phyloP scores from a whole-genome alignment of 2,888 invertebrate species.

The Andrena trimmerana region DNA sequence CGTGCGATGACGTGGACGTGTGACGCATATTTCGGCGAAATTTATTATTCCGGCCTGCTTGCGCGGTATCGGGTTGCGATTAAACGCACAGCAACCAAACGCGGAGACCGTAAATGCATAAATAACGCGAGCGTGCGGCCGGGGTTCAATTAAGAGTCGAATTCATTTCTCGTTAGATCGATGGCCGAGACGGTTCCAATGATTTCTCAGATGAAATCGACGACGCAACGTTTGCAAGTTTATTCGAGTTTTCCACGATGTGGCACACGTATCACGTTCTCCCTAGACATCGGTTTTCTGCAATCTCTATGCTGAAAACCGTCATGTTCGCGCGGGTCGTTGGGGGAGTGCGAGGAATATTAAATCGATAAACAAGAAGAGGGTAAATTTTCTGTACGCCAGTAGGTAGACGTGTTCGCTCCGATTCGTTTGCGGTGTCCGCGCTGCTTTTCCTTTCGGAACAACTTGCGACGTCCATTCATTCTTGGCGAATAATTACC shows the following conservation, averaged over 20 bases:
- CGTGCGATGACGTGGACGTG: slow-evolving; percentile 23
- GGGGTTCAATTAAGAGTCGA: slow-evolving; percentile 1
- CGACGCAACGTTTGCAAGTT: neutral
- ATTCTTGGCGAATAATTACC: neutral
- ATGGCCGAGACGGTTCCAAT: neutral
- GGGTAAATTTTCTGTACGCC: slow-evolving; percentile 6
- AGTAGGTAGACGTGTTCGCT: neutral
- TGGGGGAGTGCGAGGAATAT: slow-evolving; percentile 4
- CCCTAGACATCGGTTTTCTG: slow-evolving; percentile 25
- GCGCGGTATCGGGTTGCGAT: slow-evolving; percentile 27
- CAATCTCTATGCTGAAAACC: slow-evolving; percentile 12
- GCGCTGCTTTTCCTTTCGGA: neutral
- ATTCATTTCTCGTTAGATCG: neutral
- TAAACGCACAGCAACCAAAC: slow-evolving; percentile 33
- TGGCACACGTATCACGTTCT: slow-evolving; percentile 26
- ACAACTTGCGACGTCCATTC: neutral
- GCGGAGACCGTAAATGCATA: slow-evolving; percentile 11
- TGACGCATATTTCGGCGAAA: slow-evolving; percentile 33
- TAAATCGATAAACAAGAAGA: slow-evolving; percentile 24
- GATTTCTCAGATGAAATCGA: neutral
- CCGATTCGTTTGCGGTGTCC: neutral
- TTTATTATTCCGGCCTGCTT: slow-evolving; percentile 33
- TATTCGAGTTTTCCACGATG: neutral
- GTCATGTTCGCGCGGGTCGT: neutral
- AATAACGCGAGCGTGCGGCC: slow-evolving; percentile 16